Evolutionary conservation across 2,888 invertebrate genomes (phyloP).

Genomic region (Diarsia rubi): DNA sequence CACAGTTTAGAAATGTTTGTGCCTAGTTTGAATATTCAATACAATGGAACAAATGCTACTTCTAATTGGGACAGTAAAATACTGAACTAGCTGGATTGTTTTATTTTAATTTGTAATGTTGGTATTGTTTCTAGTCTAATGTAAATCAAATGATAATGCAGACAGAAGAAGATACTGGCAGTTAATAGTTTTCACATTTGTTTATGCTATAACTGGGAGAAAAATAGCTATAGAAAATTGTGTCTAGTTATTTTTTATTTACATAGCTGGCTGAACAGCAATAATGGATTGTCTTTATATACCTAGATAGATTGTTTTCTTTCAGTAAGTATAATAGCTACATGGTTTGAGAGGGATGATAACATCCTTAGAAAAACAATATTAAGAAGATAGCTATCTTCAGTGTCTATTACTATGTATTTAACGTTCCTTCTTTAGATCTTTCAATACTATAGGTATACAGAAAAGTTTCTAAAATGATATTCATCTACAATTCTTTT

Average conservation of each 20-base stretch:
- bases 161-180: background rate
- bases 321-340: background rate
- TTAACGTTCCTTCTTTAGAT: background rate
- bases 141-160: background rate
- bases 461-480: background rate
- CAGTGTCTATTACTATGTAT: too few relatives aligned
- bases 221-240: background rate
- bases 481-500: background rate
- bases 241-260: background rate
- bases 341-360: background rate
- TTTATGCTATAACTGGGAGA: background rate
- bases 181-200: background rate
- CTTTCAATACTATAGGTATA: background rate
- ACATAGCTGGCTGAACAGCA: background rate
- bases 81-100: background rate
- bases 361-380: background rate
- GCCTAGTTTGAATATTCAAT: constrained; percentile 1
- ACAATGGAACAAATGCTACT: background rate
- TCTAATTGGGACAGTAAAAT: background rate
- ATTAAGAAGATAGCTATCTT: background rate
- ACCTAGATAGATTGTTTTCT: background rate
- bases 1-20: background rate
- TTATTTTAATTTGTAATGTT: background rate
- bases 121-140: background rate
- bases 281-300: constrained; percentile 15